Percentiles rank a stretch among this genome's conserved stretches.
These are phyloP conservation scores for Euspilapteryx auroguttella DNA, from an alignment of 2,888 invertebrate species.

Conservation along the genomic window DNA sequence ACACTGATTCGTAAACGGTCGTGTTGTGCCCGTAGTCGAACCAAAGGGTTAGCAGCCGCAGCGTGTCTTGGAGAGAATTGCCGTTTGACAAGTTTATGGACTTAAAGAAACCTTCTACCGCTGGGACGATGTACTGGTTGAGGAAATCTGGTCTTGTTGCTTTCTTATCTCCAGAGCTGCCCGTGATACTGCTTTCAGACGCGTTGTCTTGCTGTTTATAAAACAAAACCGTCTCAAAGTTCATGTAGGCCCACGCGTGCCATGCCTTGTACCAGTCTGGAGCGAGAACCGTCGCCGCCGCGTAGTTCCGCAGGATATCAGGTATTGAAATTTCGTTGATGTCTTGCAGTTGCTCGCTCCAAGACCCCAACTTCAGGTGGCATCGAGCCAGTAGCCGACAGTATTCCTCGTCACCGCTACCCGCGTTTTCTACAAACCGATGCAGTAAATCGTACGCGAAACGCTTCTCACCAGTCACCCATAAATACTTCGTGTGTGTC, in stretches of 20 bases:
- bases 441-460: slow-evolving; percentile 78
- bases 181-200: slow-evolving; percentile 43
- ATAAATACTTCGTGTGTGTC: slow-evolving; percentile 95
- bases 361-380: slow-evolving; percentile 91
- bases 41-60: slow-evolving; percentile 92
- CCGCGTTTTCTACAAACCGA: slow-evolving; percentile 68
- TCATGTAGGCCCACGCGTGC: slow-evolving; percentile 98
- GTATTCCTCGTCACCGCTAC: slow-evolving; percentile 53
- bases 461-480: slow-evolving; percentile 79
- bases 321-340: slow-evolving; percentile 78
- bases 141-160: slow-evolving; percentile 55
- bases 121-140: slow-evolving; percentile 85
- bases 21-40: slow-evolving; percentile 96
- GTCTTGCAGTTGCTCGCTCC: slow-evolving; percentile 88
- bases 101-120: slow-evolving; percentile 94
- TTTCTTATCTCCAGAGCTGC: slow-evolving; percentile 24
- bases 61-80: slow-evolving; percentile 93
- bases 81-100: slow-evolving; percentile 92
- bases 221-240: slow-evolving; percentile 87
- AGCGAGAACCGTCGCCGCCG: slow-evolving; percentile 82
- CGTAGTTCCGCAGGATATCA: slow-evolving; percentile 74
- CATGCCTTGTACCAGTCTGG: slow-evolving; percentile 96
- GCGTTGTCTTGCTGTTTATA: slow-evolving; percentile 56
- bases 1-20: slow-evolving; percentile 91
- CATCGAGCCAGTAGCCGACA: slow-evolving; percentile 74